Evolutionary conservation across 2,113 vertebrate genomes (phyloP), one percentile per base, ranked within the genome.

Genomic region (Chitala chitala): DNA sequence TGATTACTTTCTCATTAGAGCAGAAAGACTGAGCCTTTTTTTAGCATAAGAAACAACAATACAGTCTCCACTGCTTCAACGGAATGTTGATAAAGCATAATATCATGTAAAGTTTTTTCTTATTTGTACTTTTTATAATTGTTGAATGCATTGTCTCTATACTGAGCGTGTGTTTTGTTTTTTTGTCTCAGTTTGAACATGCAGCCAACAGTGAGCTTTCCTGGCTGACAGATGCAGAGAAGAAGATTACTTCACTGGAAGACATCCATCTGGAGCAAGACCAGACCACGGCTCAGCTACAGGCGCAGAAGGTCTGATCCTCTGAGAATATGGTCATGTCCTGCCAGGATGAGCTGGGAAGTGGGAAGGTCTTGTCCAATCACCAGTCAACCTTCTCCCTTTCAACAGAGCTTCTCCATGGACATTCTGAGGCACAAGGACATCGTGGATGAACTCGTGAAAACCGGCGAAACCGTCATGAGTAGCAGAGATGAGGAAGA

Each of bases 391-490:
- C 17, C 38, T 22, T 66, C 20, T 72, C 78, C 80, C 54, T 59
- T 83, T 77, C 87, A 81, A 44, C 87, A 96, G 97, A 88, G 87
- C 79, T 97, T 98, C 82, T 96, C 96, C 76, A 96, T 99, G 95
- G 94, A 99, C 84, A 94, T 99, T 81, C 90, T 99, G 90, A 93
- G 92, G 75, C 97, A 99, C 87, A 98, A 96, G 84, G 96, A 99
- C 83, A 80, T 88, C 68, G 91, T 99, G 81, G 97, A 99, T 88
- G 92, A 93, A 75, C 94, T 99, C 71, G 90, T 94, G 68, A 93
- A 93, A 80, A 93, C 91, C 64, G 93, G 92, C 58, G 91, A 95
- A 78, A 89, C 89, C 80, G 88, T 99, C 79, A 91, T 94, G 89
- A 90, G 81, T 80, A 90, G 83, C 1, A 95, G 90, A 84, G 93